A percentile compares a stretch with the other conserved stretches of the same genome.
These are phyloP conservation scores for Lamprologus lemairii DNA, from an alignment of 2,113 vertebrate genomes.

Conservation along the genomic window DNA sequence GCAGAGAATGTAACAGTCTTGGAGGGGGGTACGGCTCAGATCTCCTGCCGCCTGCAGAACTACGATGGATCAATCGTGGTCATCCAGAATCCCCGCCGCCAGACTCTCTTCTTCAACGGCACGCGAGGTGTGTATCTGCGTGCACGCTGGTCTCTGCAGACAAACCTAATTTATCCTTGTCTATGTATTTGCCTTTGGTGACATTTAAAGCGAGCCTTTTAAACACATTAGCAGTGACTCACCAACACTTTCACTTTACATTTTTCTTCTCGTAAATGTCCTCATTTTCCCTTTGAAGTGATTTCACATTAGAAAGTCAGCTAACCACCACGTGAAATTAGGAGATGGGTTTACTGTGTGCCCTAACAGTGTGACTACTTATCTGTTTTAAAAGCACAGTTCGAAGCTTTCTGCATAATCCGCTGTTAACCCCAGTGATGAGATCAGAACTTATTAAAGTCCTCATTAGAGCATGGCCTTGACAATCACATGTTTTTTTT, in stretches of 20 bases:
- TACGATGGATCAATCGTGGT: constrained; percentile 91
- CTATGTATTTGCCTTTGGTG: neutral
- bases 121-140: constrained; percentile 73
- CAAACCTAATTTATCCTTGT: neutral
- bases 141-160: neutral
- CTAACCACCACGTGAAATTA: constrained; percentile 46
- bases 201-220: constrained; percentile 22
- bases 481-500: constrained; percentile 30
- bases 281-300: constrained; percentile 34
- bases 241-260: constrained; percentile 15
- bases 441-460: constrained; percentile 45
- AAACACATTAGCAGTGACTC: constrained; percentile 24
- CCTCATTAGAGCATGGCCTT: constrained; percentile 47
- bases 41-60: constrained; percentile 85
- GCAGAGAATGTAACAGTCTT: constrained; percentile 87
- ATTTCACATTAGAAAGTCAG: constrained; percentile 46
- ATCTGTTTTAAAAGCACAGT: constrained; percentile 38
- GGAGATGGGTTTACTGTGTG: constrained; percentile 22
- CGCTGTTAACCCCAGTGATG: constrained; percentile 45
- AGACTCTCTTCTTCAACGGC: constrained; percentile 92
- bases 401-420: constrained; percentile 39
- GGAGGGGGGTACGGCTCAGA: constrained; percentile 85
- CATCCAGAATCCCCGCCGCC: constrained; percentile 87
- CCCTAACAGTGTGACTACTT: neutral
- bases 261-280: constrained; percentile 24